Base-by-base conservation (phyloP, 2,797 vertebrate species). In the Pampus argenteus region DNA sequence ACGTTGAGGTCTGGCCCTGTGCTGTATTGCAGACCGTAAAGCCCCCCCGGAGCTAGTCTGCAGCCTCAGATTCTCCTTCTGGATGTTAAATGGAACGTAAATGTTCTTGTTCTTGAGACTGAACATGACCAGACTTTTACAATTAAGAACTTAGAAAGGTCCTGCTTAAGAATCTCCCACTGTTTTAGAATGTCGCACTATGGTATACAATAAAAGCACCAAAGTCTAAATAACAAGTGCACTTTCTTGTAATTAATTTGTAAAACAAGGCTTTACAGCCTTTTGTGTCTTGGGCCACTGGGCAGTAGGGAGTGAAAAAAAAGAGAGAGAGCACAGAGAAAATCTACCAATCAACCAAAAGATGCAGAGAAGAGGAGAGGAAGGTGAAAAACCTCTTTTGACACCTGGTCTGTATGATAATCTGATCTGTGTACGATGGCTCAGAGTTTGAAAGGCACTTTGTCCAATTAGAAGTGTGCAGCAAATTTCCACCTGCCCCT, bases 381-480 rank as follows among this genome's bases (percentile, higher is more conserved):
- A 28, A 80, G 63, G 76, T 71, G 80, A 72, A 71, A 80, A 85
- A 82, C 82, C 72, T 81, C 78, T 84, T 85, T 87, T 91, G 87
- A 91, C 88, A 89, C 84, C 92, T 90, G 88, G 66, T 70, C 84
- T 88, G 91, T 83, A 91, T 84, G 82, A 93, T 94, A 80, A 92
- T 94, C 90, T 88, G 93, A 93, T 94, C 84, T 84, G 88, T 94
- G 92, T 84, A 92, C 95, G 95, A 96, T 79, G 90, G 93, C 81
- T 86, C 81, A 0, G 86, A 94, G 90, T 95, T 93, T 96, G 95
- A 96, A 96, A 96, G 95, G 95, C 94, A 96, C 95, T 96, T 95
- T 95, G 96, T 97, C 95, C 97, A 97, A 96, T 97, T 97, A 97
- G 95, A 96, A 96, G 86, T 91, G 93, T 92, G 92, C 91, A 90